phyloP scores from a whole-genome alignment of 1,140 invertebrate species.

The Thrips palmi region DNA sequence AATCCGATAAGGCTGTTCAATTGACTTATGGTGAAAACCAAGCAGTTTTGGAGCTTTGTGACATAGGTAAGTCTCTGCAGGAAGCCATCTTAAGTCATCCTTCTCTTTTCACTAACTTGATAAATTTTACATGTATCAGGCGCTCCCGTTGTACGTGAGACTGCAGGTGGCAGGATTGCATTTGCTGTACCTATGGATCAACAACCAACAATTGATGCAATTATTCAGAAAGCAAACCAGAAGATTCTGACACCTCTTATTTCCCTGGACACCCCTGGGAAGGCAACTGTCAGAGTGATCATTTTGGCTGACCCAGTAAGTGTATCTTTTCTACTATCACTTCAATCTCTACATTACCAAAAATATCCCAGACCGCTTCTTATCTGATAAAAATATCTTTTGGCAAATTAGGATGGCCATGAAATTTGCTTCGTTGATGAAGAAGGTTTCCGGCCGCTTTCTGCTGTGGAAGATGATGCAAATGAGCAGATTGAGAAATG shows the following conservation, averaged over 20 bases:
- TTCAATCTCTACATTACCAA: not conserved
- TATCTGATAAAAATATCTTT: slow-evolving; percentile 1
- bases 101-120: slow-evolving; percentile 4
- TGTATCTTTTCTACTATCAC: slow-evolving; percentile 9
- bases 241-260: slow-evolving; percentile 77
- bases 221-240: slow-evolving; percentile 47
- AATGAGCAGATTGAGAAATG: slow-evolving; percentile 56
- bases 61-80: slow-evolving; percentile 41
- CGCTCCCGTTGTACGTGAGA: slow-evolving; percentile 56
- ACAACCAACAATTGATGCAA: slow-evolving; percentile 53
- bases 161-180: slow-evolving; percentile 88
- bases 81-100: slow-evolving; percentile 3
- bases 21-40: slow-evolving; percentile 55
- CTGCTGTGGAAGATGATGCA: slow-evolving; percentile 65
- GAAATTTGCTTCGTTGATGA: slow-evolving; percentile 99
- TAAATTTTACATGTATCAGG: slow-evolving; percentile 23
- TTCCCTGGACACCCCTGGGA: slow-evolving; percentile 85
- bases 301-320: slow-evolving; percentile 82
- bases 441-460: slow-evolving; percentile 78
- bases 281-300: slow-evolving; percentile 87
- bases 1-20: slow-evolving; percentile 33
- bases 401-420: slow-evolving; percentile 56
- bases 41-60: slow-evolving; percentile 52
- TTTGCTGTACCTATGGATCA: slow-evolving; percentile 67
- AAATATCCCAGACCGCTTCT: not conserved